Evolutionary conservation across 2,797 vertebrate species (phyloP).

Genomic region (Delichon dasypus): DNA sequence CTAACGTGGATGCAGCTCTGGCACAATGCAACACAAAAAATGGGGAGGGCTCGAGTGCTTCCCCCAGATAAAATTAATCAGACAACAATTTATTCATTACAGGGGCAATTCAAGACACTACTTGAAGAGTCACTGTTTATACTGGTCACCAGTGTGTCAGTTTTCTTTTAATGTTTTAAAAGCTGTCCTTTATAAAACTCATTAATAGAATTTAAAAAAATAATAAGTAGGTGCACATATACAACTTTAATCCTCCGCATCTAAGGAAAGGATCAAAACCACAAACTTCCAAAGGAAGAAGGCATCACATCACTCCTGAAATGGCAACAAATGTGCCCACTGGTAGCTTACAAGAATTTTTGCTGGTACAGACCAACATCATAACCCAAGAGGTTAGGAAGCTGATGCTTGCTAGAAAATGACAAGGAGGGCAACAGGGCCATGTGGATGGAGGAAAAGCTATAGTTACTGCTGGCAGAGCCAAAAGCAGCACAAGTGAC

Average conservation of each 20-base stretch:
- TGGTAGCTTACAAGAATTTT: neutral
- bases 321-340: fast-evolving
- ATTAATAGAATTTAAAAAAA: neutral
- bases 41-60: neutral
- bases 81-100: neutral
- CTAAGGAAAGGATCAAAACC: neutral
- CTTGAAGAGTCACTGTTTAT: neutral
- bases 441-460: neutral
- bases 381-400: neutral
- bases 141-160: too few relatives aligned
- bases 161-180: neutral
- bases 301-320: neutral
- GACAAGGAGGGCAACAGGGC: neutral
- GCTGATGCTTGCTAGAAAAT: neutral
- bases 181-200: neutral
- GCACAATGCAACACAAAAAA: fast-evolving
- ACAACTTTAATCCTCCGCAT: neutral
- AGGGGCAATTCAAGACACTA: neutral
- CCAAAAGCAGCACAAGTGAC: neutral
- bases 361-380: neutral
- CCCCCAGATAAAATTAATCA: neutral
- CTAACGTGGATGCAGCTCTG: neutral
- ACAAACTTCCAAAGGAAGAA: neutral
- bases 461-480: neutral
- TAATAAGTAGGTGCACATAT: neutral